Base-by-base conservation (phyloP, 2,113 vertebrate species). In the Himantopus leucocephalus region DNA sequence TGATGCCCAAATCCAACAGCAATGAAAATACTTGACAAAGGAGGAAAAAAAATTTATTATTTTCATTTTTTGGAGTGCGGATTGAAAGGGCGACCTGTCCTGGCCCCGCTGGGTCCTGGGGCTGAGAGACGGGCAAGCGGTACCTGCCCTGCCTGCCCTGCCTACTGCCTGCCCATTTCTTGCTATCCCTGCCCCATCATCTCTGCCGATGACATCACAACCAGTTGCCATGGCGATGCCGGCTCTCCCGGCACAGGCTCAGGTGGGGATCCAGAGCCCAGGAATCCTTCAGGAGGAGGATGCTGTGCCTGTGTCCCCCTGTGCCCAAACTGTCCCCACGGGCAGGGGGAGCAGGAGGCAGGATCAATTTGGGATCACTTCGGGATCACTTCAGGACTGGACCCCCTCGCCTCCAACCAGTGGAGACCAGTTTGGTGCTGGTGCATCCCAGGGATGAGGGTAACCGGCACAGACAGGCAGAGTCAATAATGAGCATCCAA, bases 321-420 rank as follows among this genome's bases (percentile, higher is more conserved):
- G 14, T 12, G 16, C 72, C 68, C 35, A 21, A 3, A 13, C 7
- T 1, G 0, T 8, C 34, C n/a, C 0, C 3, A 3, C 2, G 6
- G 78, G 22, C 16, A 4, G 35, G 8, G 34, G 6, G 14, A 26
- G 47, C 8, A 16, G 6, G 22, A n/a, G 18, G 3, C n/a, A 3
- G 74, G 34, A 50, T 58, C 20, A 1, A 32, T 8, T 6, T 0
- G 22, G 45, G 29, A 43, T 58, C 20, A 1, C n/a, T 8, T 6
- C 0, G 22, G 45, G 29, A 43, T 22, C 37, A 1, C 17, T 48
- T 47, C 2, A 52, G 68, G 52, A 56, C 34, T 14, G 1, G 15
- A 14, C 0, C 10, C n/a, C 2, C 0, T 6, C 5, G 0, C 37
- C 58, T 21, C 4, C 0, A 7, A 78, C 52, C 77, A 4, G 11